phyloP scores from a whole-genome alignment of 1,140 invertebrate species.

The Lepidurus arcticus region DNA sequence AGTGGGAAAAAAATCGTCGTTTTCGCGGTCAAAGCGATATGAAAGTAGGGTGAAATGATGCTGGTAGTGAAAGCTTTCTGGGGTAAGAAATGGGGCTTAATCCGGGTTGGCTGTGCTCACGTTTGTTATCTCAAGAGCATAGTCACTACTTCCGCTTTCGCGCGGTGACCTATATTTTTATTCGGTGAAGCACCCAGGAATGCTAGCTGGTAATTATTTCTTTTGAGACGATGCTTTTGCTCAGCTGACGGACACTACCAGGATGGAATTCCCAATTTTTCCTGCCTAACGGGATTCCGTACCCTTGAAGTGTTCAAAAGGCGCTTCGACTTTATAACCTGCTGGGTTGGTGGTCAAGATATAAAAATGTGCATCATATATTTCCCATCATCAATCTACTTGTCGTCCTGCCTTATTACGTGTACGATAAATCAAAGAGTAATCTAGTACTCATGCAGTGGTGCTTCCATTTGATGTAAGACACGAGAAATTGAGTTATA shows the following conservation, averaged over 20 bases:
- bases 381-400: too few species aligned
- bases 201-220: neutral
- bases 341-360: neutral
- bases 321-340: neutral
- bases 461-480: too few species aligned
- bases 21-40: too few species aligned
- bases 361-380: too few species aligned
- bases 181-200: neutral
- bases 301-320: neutral
- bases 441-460: too few species aligned
- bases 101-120: neutral
- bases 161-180: neutral
- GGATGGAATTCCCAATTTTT: slow-evolving; percentile 13
- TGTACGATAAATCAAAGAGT: too few species aligned
- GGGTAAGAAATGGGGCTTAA: neutral
- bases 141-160: neutral
- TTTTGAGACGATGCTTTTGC: neutral
- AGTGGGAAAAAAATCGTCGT: too few species aligned
- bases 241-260: neutral
- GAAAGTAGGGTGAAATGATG: neutral
- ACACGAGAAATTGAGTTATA: too few species aligned
- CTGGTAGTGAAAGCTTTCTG: neutral
- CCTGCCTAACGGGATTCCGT: neutral
- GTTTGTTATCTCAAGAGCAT: neutral
- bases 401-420: too few species aligned